Conservation (phyloP, 2,113 vertebrate genomes). For the Prochilodus magdalenae region DNA sequence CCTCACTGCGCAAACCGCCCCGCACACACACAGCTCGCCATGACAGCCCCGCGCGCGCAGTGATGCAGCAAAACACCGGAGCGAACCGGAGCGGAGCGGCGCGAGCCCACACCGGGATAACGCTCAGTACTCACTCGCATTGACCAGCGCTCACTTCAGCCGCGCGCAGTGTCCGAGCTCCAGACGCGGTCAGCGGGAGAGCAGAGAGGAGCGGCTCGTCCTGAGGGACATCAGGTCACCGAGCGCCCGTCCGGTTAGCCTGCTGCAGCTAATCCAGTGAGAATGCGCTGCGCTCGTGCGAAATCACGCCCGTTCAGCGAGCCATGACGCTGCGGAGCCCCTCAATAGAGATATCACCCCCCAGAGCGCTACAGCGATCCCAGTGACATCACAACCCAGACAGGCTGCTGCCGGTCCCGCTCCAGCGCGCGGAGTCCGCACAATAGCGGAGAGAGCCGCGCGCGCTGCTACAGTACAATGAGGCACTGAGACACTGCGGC, state of each 20-base stretch:
- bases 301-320: neutral
- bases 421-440: no score
- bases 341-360: constrained; percentile 24
- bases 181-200: neutral
- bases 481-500: neutral
- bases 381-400: neutral
- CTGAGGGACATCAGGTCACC: neutral
- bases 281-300: constrained; percentile 11
- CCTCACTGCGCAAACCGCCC: neutral
- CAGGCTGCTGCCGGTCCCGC: neutral
- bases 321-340: constrained; percentile 2
- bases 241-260: neutral
- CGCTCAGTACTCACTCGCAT: neutral
- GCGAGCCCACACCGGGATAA: neutral
- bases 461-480: constrained; percentile 26
- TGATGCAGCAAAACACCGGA: constrained; percentile 40
- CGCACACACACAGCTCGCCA: neutral
- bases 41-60: neutral
- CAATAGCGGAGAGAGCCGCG: neutral
- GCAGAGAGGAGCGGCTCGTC: no score
- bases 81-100: neutral
- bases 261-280: neutral
- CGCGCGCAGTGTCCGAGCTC: neutral
- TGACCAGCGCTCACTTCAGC: neutral
- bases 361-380: neutral